Conservation (phyloP, 2,113 vertebrate species). For the Australoheros scitulus region DNA sequence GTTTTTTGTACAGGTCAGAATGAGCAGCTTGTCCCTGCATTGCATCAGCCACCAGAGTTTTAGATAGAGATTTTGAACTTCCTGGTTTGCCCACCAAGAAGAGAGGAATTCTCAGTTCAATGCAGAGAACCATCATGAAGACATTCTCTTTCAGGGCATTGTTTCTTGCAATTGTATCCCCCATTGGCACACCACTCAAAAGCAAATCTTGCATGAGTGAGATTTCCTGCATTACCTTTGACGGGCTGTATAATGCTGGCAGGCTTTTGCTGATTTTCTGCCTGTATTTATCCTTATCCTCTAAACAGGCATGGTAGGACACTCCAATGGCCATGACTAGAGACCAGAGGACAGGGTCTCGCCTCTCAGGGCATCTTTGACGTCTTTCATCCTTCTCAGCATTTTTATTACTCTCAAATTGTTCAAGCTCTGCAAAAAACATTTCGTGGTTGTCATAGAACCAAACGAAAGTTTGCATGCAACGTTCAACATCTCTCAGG, state of each 20-base stretch:
- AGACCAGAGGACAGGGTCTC: slow-evolving; percentile 84
- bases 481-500: slow-evolving; percentile 95
- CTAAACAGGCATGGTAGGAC: slow-evolving; percentile 93
- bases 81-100: slow-evolving; percentile 98
- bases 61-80: slow-evolving; percentile 96
- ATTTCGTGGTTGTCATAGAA: slow-evolving; percentile 77
- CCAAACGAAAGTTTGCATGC: slow-evolving; percentile 89
- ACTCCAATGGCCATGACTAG: slow-evolving; percentile 88
- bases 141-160: slow-evolving; percentile 93
- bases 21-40: slow-evolving; percentile 94
- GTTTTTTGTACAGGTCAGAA: slow-evolving; percentile 86
- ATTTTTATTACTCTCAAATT: slow-evolving; percentile 36
- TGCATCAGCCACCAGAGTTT: slow-evolving; percentile 93
- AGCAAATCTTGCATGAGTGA: slow-evolving; percentile 87
- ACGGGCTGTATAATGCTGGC: slow-evolving; percentile 68
- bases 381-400: slow-evolving; percentile 4
- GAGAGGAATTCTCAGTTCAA: slow-evolving; percentile 93
- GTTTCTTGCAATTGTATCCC: slow-evolving; percentile 90
- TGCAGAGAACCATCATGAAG: slow-evolving; percentile 98
- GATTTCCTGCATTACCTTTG: slow-evolving; percentile 85
- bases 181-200: slow-evolving; percentile 83
- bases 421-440: slow-evolving; percentile 78
- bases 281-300: slow-evolving; percentile 84
- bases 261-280: slow-evolving; percentile 77
- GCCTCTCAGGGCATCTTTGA: background rate